phyloP scores from a whole-genome alignment of 2,797 vertebrate species.

The Malurus splendens region DNA sequence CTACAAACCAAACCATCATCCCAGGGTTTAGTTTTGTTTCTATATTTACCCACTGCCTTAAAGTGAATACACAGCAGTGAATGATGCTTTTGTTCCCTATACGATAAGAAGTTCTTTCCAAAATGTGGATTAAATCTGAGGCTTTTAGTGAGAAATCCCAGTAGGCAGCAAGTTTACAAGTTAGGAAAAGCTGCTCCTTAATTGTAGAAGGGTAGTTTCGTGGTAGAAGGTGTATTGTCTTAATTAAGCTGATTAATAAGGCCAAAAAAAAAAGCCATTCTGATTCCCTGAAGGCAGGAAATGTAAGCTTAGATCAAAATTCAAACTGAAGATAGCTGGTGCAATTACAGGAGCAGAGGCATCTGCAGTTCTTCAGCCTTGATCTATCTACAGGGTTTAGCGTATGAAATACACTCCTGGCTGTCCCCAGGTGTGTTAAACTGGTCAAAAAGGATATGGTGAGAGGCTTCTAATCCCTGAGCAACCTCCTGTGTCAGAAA shows the following conservation, averaged over 20 bases:
- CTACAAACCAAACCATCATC: background rate
- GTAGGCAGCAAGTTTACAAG: background rate
- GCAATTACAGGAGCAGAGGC: background rate
- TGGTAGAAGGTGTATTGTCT: background rate
- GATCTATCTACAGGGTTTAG: background rate
- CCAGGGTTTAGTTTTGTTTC: background rate
- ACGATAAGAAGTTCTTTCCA: background rate
- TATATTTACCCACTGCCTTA: background rate
- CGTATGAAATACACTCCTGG: rapidly evolving
- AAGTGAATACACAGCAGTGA: background rate
- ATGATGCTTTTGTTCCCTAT: background rate
- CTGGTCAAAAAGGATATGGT: background rate
- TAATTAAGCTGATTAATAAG: background rate
- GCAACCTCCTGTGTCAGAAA: background rate
- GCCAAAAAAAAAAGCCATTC: background rate
- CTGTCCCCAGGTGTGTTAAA: background rate
- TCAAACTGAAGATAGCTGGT: background rate
- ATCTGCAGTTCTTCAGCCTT: background rate
- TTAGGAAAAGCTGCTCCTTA: background rate
- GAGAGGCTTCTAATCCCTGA: background rate
- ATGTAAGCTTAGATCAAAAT: background rate
- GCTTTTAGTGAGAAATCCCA: background rate
- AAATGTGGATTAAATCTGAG: background rate
- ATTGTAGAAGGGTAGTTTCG: background rate
- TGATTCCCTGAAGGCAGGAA: background rate